These are phyloP conservation scores for Hassar affinis DNA, from an alignment of 2,113 vertebrate species.

Conservation along the genomic window DNA sequence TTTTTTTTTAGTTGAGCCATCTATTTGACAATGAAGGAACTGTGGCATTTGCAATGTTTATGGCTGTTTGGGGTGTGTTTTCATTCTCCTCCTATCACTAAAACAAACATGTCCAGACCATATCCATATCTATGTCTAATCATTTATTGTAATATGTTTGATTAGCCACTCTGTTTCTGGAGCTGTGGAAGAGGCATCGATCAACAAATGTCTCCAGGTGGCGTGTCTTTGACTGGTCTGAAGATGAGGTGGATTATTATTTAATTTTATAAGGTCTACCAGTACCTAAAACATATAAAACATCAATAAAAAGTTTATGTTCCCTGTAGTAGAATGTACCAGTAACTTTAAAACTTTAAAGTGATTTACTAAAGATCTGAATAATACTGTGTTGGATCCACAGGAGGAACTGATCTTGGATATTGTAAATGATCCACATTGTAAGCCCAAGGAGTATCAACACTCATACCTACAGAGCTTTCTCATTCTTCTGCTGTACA, in stretches of 20 bases:
- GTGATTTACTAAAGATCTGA: not conserved
- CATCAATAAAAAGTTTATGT: too few relatives aligned
- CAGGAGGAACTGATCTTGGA: conserved; percentile 87
- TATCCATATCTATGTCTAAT: not conserved
- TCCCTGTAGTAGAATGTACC: not conserved
- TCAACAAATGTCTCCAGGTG: conserved; percentile 74
- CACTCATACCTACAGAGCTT: conserved; percentile 81
- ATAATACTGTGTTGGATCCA: conserved; percentile 4
- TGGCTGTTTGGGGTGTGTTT: conserved; percentile 91
- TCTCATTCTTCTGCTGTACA: conserved; percentile 73
- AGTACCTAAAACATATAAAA: too few relatives aligned
- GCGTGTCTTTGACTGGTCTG: conserved; percentile 85
- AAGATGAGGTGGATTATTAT: conserved; percentile 79
- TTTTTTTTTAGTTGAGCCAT: conserved; percentile 79
- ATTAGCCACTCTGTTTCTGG: conserved; percentile 88
- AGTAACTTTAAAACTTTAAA: not conserved
- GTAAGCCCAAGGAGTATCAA: conserved; percentile 56
- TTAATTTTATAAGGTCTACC: not conserved
- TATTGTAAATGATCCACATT: conserved; percentile 72
- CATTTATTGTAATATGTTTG: conserved; percentile 24
- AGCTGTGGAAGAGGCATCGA: conserved; percentile 86
- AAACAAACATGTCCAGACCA: not conserved
- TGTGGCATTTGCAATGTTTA: conserved; percentile 87
- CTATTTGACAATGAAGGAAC: conserved; percentile 92
- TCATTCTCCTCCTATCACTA: conserved; percentile 29